Conservation (phyloP, 2,797 vertebrate genomes). For the Anisognathus igniventris region DNA sequence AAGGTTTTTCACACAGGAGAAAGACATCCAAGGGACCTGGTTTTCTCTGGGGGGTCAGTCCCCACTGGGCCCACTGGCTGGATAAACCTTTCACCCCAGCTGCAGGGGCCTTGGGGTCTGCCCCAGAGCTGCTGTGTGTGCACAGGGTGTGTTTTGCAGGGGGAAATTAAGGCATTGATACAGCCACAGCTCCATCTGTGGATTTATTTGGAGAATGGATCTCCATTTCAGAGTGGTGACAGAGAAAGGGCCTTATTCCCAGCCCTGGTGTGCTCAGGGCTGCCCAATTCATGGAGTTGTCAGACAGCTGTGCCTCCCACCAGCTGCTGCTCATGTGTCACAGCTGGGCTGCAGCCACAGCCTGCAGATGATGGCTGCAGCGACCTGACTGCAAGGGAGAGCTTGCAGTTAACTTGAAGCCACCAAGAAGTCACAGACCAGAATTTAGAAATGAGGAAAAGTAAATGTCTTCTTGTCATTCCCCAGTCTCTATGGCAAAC, state of each 20-base stretch:
- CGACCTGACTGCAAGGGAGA: neutral
- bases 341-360: neutral
- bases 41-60: neutral
- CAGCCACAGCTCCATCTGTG: neutral
- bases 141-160: neutral
- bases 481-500: neutral
- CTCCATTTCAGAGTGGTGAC: neutral
- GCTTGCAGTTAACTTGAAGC: neutral
- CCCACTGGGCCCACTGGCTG: neutral
- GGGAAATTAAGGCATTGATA: neutral
- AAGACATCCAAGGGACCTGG: neutral
- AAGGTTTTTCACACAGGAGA: neutral
- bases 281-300: neutral
- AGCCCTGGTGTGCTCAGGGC: neutral
- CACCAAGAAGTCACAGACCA: neutral
- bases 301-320: neutral
- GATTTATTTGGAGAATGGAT: neutral
- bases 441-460: neutral
- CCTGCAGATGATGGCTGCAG: neutral
- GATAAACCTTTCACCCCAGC: neutral
- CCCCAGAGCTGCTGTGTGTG: neutral
- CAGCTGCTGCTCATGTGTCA: neutral
- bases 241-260: neutral
- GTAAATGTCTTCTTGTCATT: neutral
- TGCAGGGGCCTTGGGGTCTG: neutral